Percentiles rank a stretch among this genome's conserved stretches.
Evolutionary conservation across 2,113 vertebrate genomes (phyloP).

Genomic region (Periophthalmodon schlosseri): DNA sequence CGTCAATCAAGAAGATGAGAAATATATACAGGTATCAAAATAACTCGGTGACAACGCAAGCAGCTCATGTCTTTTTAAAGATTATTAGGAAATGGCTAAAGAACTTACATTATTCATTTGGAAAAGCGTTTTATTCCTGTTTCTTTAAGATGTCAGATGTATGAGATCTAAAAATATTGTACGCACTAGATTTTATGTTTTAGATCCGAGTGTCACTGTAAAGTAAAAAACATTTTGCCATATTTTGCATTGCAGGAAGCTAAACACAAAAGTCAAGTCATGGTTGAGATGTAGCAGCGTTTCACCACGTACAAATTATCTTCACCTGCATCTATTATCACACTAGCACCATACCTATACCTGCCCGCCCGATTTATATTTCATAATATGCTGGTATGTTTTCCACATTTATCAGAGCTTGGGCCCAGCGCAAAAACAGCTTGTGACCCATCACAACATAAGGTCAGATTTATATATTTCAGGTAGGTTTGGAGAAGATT

Average conservation of each 20-base stretch:
- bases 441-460: too few relatives aligned
- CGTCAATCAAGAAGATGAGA: constrained; percentile 54
- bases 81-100: constrained; percentile 29
- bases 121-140: constrained; percentile 18
- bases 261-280: background rate
- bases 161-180: constrained; percentile 2
- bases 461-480: too few relatives aligned
- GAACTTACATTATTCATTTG: constrained; percentile 32
- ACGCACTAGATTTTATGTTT: background rate
- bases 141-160: constrained; percentile 3
- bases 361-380: background rate
- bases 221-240: background rate
- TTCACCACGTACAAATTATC: background rate
- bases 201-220: background rate
- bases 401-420: too few relatives aligned
- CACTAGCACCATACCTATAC: background rate
- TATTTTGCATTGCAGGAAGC: background rate
- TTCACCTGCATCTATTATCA: background rate
- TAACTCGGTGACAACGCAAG: constrained; percentile 45
- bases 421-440: too few relatives aligned
- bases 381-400: too few relatives aligned
- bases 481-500: too few relatives aligned
- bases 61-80: constrained; percentile 18
- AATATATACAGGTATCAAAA: constrained; percentile 48
- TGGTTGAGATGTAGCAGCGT: background rate